phyloP scores from a whole-genome alignment of 1,140 invertebrate species.

The Acyrthosiphon pisum region DNA sequence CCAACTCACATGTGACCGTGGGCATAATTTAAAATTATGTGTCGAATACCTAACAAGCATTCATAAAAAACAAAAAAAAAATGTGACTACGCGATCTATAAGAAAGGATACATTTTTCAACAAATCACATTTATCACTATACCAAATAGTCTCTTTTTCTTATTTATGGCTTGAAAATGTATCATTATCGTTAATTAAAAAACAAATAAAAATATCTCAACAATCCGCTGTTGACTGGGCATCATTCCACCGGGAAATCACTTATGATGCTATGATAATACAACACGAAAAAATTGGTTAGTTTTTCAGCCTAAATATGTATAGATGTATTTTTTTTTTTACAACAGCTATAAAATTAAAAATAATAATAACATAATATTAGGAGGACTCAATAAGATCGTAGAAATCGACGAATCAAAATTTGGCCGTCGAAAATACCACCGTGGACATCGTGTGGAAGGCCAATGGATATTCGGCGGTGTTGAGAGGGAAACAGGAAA shows the following conservation, averaged over 20 bases:
- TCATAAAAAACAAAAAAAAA: too few species aligned
- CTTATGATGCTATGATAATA: background rate
- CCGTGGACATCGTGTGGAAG: background rate
- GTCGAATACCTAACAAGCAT: too few species aligned
- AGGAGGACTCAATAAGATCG: background rate
- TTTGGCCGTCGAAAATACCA: background rate
- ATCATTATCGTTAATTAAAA: background rate
- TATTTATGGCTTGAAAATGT: background rate
- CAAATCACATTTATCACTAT: background rate
- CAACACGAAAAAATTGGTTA: background rate
- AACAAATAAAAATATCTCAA: conserved; percentile 38
- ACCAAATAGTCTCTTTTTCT: background rate
- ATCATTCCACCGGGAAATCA: background rate
- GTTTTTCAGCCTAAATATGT: background rate
- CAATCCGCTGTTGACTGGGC: conserved; percentile 43
- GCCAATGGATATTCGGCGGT: background rate
- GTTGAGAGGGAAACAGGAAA: background rate
- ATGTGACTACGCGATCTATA: too few species aligned
- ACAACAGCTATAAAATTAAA: background rate
- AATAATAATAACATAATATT: background rate
- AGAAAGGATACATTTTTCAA: too few species aligned
- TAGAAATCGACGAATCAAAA: background rate
- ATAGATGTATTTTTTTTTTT: background rate
- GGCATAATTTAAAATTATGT: too few species aligned
- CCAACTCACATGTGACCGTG: too few species aligned